Percentiles rank a stretch among this genome's conserved stretches.
These are phyloP conservation scores for Digitonthophagus gazella DNA, from an alignment of 2,888 invertebrate species.

Conservation along the genomic window DNA sequence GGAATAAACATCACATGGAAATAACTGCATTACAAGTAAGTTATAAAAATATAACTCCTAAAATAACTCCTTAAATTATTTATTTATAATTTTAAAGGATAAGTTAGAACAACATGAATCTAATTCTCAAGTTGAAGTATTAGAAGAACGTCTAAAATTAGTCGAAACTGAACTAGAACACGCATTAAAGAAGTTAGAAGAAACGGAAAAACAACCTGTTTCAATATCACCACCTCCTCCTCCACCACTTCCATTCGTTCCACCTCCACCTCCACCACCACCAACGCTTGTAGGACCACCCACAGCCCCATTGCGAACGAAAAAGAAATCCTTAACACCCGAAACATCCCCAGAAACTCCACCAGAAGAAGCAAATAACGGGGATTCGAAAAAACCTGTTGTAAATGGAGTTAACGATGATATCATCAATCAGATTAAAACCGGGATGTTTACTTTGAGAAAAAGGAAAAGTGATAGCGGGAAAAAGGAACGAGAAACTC, in stretches of 20 bases:
- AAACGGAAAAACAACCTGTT: conserved; percentile 51
- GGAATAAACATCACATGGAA: conserved; percentile 56
- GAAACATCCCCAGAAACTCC: background rate
- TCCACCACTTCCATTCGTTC: conserved; percentile 48
- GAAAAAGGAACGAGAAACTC: conserved; percentile 60
- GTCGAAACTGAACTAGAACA: conserved; percentile 67
- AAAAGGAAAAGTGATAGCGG: conserved; percentile 62
- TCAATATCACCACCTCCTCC: conserved; percentile 54
- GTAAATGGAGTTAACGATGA: conserved; percentile 65
- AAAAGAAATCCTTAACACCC: conserved; percentile 41
- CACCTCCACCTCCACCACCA: conserved; percentile 40
- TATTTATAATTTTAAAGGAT: conserved; percentile 44
- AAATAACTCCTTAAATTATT: conserved; percentile 6
- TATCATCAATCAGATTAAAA: conserved; percentile 74
- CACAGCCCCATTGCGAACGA: conserved; percentile 56
- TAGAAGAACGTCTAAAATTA: conserved; percentile 68
- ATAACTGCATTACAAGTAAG: conserved; percentile 60
- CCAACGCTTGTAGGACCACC: conserved; percentile 46
- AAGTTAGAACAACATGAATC: conserved; percentile 66
- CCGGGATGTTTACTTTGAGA: conserved; percentile 69
- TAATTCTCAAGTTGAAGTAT: conserved; percentile 64
- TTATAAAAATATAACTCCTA: background rate
- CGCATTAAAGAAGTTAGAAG: conserved; percentile 62
- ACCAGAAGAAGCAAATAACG: background rate
- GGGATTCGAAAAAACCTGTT: conserved; percentile 19